Percentiles rank a stretch among this genome's conserved stretches.
These are phyloP conservation scores for Silurus aristotelis DNA, from an alignment of 2,797 vertebrate genomes.

Conservation along the genomic window DNA sequence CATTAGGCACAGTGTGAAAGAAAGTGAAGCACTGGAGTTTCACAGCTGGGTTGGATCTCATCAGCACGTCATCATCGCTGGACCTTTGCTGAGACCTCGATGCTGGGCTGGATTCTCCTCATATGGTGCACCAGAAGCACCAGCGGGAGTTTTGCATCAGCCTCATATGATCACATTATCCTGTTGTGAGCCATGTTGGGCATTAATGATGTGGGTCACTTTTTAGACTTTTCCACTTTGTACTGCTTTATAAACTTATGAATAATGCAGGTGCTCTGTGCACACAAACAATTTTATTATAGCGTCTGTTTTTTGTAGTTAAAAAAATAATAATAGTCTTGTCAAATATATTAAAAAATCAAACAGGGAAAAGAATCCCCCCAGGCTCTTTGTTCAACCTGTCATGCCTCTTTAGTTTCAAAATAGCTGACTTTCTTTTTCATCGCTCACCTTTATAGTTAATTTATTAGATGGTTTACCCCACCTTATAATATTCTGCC, in stretches of 20 bases:
- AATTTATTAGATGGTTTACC: slow-evolving; percentile 85
- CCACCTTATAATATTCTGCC: slow-evolving; percentile 79
- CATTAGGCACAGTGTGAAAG: slow-evolving; percentile 88
- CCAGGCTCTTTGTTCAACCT: slow-evolving; percentile 91
- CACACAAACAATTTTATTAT: slow-evolving; percentile 88
- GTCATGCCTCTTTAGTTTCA: slow-evolving; percentile 90
- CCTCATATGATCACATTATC: slow-evolving; percentile 33
- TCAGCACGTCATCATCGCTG: slow-evolving; percentile 67
- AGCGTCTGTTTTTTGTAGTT: slow-evolving; percentile 91
- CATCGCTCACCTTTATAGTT: slow-evolving; percentile 79
- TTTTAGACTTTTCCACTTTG: slow-evolving; percentile 59
- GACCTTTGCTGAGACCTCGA: slow-evolving; percentile 63
- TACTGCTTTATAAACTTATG: slow-evolving; percentile 81
- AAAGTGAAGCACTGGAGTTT: slow-evolving; percentile 53
- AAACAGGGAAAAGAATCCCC: slow-evolving; percentile 85
- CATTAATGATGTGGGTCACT: slow-evolving; percentile 67
- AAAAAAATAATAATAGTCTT: slow-evolving; percentile 82
- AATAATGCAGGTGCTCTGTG: slow-evolving; percentile 87
- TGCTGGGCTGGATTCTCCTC: slow-evolving; percentile 18
- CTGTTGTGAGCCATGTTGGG: slow-evolving; percentile 40
- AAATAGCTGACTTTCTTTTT: slow-evolving; percentile 79
- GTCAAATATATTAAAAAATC: slow-evolving; percentile 89
- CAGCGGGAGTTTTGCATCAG: slow-evolving; percentile 37
- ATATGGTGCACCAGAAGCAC: slow-evolving; percentile 40
- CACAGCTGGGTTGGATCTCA: slow-evolving; percentile 66